These are phyloP conservation scores for Lontra canadensis DNA, from an alignment of 2,113 vertebrate genomes.

Conservation along the genomic window DNA sequence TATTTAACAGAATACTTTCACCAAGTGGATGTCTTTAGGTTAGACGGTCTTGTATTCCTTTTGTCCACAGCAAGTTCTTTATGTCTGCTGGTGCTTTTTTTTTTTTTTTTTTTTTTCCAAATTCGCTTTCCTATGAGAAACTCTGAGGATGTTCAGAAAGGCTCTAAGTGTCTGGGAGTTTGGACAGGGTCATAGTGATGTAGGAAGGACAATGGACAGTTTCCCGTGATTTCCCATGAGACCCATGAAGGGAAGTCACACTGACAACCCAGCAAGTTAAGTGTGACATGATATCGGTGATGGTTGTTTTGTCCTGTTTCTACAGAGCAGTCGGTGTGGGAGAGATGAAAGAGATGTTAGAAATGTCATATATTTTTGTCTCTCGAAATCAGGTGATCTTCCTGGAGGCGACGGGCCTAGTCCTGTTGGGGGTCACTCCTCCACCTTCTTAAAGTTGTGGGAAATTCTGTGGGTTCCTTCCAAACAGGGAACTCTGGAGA, in stretches of 20 bases:
- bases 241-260: background rate
- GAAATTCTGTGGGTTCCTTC: background rate
- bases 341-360: background rate
- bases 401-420: background rate
- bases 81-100: background rate
- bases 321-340: background rate
- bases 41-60: too few relatives aligned
- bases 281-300: accelerated
- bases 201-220: background rate
- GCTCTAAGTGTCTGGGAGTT: background rate
- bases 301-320: background rate
- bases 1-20: background rate
- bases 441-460: background rate
- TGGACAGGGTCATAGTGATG: background rate
- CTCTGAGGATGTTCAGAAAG: background rate
- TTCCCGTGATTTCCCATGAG: background rate
- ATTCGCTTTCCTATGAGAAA: background rate
- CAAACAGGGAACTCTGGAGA: background rate
- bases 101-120: background rate
- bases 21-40: background rate
- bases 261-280: background rate
- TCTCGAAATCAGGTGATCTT: background rate
- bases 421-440: accelerated
- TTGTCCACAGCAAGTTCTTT: background rate
- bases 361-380: background rate